These are phyloP conservation scores for Amphiprion ocellaris DNA, from an alignment of 2,113 vertebrate species.

Conservation along the genomic window DNA sequence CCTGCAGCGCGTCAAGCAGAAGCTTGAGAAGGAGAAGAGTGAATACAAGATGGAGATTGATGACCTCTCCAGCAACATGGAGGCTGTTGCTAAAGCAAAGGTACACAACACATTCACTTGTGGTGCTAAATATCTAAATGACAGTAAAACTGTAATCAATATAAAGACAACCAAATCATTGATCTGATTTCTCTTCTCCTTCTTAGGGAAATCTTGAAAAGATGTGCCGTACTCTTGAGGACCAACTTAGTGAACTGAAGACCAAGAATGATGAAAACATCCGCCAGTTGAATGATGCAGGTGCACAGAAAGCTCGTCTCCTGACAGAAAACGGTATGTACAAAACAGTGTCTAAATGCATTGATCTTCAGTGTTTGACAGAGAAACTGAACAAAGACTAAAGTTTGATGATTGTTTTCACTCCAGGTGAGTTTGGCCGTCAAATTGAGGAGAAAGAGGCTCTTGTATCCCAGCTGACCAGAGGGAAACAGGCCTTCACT, in stretches of 20 bases:
- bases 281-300: conserved; percentile 69
- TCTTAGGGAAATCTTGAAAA: conserved; percentile 74
- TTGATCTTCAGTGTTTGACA: not conserved
- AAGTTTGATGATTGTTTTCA: not conserved
- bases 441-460: conserved; percentile 90
- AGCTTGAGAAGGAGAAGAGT: conserved; percentile 76
- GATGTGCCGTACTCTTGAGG: conserved; percentile 74
- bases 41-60: conserved; percentile 76
- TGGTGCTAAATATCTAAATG: not conserved
- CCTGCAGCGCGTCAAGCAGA: conserved; percentile 86
- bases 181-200: not conserved
- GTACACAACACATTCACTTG: conserved; percentile 11
- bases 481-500: conserved; percentile 81
- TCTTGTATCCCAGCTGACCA: conserved; percentile 87
- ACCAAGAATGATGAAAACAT: conserved; percentile 74
- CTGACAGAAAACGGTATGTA: conserved; percentile 73
- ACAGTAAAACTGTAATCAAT: not conserved
- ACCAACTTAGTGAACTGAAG: conserved; percentile 77
- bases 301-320: conserved; percentile 70
- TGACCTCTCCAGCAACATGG: conserved; percentile 77
- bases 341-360: not conserved
- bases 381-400: conserved; percentile 3
- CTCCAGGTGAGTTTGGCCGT: conserved; percentile 83
- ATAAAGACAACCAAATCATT: not conserved
- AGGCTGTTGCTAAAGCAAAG: conserved; percentile 74